Evolutionary conservation across 2,113 vertebrate genomes (phyloP).

Genomic region (Chamaea fasciata): DNA sequence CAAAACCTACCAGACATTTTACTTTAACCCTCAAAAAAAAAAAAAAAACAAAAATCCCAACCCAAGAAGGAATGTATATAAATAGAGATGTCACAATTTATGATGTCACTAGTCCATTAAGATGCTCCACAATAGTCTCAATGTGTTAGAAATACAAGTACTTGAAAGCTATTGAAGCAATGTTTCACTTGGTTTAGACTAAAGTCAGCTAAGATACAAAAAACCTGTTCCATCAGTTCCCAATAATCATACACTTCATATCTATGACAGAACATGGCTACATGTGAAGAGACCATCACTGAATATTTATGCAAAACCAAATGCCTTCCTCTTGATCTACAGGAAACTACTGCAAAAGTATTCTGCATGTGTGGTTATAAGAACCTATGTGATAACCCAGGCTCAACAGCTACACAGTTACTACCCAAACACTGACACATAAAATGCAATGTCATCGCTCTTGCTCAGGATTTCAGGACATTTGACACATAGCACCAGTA

Average conservation of each 20-base stretch:
- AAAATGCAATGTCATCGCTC: neutral
- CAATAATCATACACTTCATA: neutral
- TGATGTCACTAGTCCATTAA: neutral
- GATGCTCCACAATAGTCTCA: slow-evolving; percentile 22
- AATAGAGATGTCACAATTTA: neutral
- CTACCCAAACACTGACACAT: neutral
- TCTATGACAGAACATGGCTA: neutral
- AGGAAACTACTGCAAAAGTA: neutral
- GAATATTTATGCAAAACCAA: neutral
- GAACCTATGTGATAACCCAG: neutral
- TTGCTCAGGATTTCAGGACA: neutral
- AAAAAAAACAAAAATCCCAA: neutral
- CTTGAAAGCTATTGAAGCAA: slow-evolving; percentile 16
- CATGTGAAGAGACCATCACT: neutral
- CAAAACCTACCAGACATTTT: slow-evolving; percentile 66
- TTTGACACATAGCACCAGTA: neutral
- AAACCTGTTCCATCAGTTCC: neutral
- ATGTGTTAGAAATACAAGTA: slow-evolving; percentile 7
- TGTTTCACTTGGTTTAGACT: neutral
- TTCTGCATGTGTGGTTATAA: neutral
- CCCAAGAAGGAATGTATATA: slow-evolving; percentile 46
- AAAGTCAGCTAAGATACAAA: neutral
- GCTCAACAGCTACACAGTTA: neutral
- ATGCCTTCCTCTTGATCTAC: neutral
- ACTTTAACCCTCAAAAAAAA: slow-evolving; percentile 31